Base-by-base conservation (phyloP, 1,140 invertebrate genomes). In the Mamestra configurata region DNA sequence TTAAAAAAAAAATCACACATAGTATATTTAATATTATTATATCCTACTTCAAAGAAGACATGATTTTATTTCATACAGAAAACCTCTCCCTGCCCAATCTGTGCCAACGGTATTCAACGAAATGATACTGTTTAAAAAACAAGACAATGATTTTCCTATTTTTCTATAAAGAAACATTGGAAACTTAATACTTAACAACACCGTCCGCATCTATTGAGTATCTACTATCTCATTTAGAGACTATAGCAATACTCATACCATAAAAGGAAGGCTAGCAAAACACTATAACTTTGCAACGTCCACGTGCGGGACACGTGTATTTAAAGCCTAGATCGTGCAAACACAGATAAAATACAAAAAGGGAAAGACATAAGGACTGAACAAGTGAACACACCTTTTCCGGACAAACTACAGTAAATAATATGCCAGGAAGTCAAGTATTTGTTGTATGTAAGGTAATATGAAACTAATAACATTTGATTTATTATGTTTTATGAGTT, bases 281-380 rank as follows among this genome's bases (percentile, higher is more conserved):
- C 43, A 49, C 18, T 66, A 43, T 40, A 13, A 71, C 35, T 53
- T 18, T 35, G 43, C 43, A 51, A 31, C 27, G 15, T 11, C 24
- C 46, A 71, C 27, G 46, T 71, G 43, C 7, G 6, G 10, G 0
- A 11, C 53, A 40, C 49, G 18, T 57, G 51, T 37, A 22, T 43
- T 40, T 43, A 31, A 59, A 57, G 20, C 6, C n/a, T 59, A 43
- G 37, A 37, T 72, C 27, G 20, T 49, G 10, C 66, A 70, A 70
- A 70, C 20, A 49, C 20, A 27, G 66, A 70, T 70, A 66, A 68
- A 59, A 75, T 43, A 75, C 35, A n/a, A 75, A 57, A 75, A 75
- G 51, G 71, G 55, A 53, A 53, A 37, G 59, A 46, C 11, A 59
- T 5, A 27, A 43, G 1, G 37, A 5, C 71, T 57, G 11, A 35